Percentiles rank a stretch among this genome's conserved stretches.
Conservation (phyloP, 2,888 invertebrate species). For the Myathropa florea region DNA sequence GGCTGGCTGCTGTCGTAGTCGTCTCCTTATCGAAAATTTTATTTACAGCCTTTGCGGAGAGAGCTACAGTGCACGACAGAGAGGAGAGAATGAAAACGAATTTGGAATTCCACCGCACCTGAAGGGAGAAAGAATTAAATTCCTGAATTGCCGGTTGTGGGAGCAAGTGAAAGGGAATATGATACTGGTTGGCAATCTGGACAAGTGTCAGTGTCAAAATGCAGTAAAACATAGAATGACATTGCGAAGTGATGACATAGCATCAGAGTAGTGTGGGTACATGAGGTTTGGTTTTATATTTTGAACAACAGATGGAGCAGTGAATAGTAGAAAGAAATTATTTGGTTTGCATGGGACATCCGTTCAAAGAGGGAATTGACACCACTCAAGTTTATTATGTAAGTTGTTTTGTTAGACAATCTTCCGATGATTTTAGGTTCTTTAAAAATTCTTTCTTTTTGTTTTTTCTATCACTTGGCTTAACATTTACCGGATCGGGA, state of each 20-base stretch:
- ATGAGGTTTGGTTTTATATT: neutral
- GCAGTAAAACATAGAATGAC: conserved; percentile 38
- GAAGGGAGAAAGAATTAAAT: neutral
- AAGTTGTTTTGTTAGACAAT: too few relatives aligned
- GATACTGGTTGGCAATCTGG: neutral
- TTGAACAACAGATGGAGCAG: neutral
- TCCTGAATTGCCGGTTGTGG: conserved; percentile 22
- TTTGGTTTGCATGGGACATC: neutral
- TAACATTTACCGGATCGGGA: too few relatives aligned
- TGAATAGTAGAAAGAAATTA: neutral
- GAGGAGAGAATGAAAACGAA: conserved; percentile 1
- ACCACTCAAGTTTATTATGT: too few relatives aligned
- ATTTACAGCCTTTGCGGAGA: conserved; percentile 47
- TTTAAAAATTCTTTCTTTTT: too few relatives aligned
- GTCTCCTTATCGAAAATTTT: conserved; percentile 69
- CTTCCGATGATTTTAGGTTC: too few relatives aligned
- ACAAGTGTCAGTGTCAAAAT: conserved; percentile 46
- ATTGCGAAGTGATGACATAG: conserved; percentile 15
- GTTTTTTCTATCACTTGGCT: too few relatives aligned
- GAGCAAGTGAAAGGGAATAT: conserved; percentile 1
- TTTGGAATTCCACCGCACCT: neutral
- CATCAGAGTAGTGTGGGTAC: neutral
- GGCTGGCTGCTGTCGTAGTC: conserved; percentile 31
- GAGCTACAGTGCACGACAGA: neutral
- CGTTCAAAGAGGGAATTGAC: too few relatives aligned